phyloP scores from a whole-genome alignment of 2,113 vertebrate genomes.

The Pavo muticus region DNA sequence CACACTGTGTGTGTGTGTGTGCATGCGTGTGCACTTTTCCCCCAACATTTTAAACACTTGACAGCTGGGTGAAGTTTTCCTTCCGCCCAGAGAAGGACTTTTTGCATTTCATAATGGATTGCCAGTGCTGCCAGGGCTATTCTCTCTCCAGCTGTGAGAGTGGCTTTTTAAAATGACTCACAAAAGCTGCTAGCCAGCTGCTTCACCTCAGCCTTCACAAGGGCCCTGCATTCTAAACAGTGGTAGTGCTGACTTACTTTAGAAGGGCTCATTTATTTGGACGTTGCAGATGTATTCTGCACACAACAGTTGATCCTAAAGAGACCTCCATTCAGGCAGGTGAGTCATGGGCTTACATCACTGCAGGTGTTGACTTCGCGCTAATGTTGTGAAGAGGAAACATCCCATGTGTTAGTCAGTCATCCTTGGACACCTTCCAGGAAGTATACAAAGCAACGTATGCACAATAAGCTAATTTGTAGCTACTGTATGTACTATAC shows the following conservation, averaged over 20 bases:
- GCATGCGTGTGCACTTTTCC: constrained; percentile 17
- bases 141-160: constrained; percentile 83
- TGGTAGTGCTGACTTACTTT: constrained; percentile 62
- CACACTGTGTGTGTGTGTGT: constrained; percentile 30
- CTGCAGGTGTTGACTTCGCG: constrained; percentile 66
- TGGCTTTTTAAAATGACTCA: constrained; percentile 74
- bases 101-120: constrained; percentile 76
- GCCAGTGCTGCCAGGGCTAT: constrained; percentile 75
- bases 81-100: constrained; percentile 80
- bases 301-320: constrained; percentile 48
- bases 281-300: constrained; percentile 68
- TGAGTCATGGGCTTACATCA: constrained; percentile 77
- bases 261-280: constrained; percentile 78
- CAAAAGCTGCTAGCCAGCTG: constrained; percentile 82
- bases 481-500: constrained; percentile 22
- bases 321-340: constrained; percentile 75
- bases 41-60: constrained; percentile 73
- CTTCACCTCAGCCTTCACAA: constrained; percentile 75
- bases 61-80: constrained; percentile 83
- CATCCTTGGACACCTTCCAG: constrained; percentile 53
- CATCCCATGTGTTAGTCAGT: constrained; percentile 46
- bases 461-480: constrained; percentile 51
- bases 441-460: constrained; percentile 40
- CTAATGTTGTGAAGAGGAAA: constrained; percentile 63
- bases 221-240: constrained; percentile 75